Percentiles rank a stretch among this genome's conserved stretches.
Evolutionary conservation across 2,888 invertebrate genomes (phyloP).

Genomic region (Agriopis marginaria): DNA sequence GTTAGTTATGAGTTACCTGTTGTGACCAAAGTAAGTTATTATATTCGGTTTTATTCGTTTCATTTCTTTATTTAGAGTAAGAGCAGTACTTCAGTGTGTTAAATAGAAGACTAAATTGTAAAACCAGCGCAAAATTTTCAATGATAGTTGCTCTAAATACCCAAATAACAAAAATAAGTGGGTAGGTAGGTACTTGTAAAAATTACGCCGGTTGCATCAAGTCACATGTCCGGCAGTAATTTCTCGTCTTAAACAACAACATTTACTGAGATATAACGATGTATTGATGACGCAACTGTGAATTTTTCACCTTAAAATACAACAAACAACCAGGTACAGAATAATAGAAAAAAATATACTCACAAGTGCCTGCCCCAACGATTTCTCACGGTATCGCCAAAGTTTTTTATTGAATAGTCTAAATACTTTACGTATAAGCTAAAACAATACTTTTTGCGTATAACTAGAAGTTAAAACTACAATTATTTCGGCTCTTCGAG

Average conservation of each 20-base stretch:
- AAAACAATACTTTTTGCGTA: neutral
- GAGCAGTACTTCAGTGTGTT: no score
- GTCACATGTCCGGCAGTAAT: neutral
- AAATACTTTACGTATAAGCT: neutral
- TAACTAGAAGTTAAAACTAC: neutral
- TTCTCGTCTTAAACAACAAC: neutral
- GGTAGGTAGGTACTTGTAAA: neutral
- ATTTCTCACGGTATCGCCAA: neutral
- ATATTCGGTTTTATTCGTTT: no score
- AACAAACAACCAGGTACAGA: slow-evolving; percentile 21
- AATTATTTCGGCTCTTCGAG: neutral
- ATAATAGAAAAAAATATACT: slow-evolving; percentile 4
- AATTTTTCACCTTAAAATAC: slow-evolving; percentile 30
- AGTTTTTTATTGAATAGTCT: neutral
- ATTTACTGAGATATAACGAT: slow-evolving; percentile 12
- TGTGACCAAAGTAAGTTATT: no score
- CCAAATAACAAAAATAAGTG: neutral
- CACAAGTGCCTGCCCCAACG: neutral
- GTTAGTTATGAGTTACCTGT: neutral
- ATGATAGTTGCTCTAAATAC: neutral
- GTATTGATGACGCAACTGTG: slow-evolving; percentile 37
- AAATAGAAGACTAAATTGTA: neutral
- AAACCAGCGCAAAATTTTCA: neutral
- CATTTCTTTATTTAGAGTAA: no score
- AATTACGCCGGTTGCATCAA: neutral